Base-by-base conservation (phyloP, 1,140 invertebrate genomes). In the Zaprionus davidi region DNA sequence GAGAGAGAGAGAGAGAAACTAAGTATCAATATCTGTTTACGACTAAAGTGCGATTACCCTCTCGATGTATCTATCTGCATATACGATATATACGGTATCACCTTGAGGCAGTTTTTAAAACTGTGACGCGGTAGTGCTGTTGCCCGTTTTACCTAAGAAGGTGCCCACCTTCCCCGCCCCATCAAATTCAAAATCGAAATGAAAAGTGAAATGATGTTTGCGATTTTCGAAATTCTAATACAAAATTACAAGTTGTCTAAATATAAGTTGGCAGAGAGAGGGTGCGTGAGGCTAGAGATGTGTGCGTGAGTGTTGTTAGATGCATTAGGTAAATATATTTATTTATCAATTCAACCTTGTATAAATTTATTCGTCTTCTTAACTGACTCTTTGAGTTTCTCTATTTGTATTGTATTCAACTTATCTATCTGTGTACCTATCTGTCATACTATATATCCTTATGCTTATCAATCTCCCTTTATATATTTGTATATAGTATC, bases 171-270 rank as follows among this genome's bases (percentile, higher is more conserved):
- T 2, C 5, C 24, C 5, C 38, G n/a, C 2, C 13, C 5, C 15
- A 41, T n/a, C 38, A 44, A 9, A 22, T 55, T 38, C 7, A 59
- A 17, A 60, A 34, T 53, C 36, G n/a, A 20, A 26, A 59, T 68
- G 13, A 68, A 68, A 73, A 59, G 71, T 53, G 49, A 73, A 73
- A 55, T 66, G 38, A 49, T 55, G 44, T 34, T 56, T 31, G 34
- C 66, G 17, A 64, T 26, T 71, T 70, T 68, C 38, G n/a, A 62
- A 70, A 62, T 34, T 62, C 62, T 34, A 12, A 28, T 15, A 13
- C 9, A 15, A 56, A 6, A 74, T 62, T 20, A 11, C 9, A 34
- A 34, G 31, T 24, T 36, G 13, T 46, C 24, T 55, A 71, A 59
- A 17, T 20, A 49, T 3, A 57, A n/a, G 22, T 17, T 34, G 20